Evolutionary conservation across 2,113 vertebrate species (phyloP).

Genomic region (Melospiza melodia): DNA sequence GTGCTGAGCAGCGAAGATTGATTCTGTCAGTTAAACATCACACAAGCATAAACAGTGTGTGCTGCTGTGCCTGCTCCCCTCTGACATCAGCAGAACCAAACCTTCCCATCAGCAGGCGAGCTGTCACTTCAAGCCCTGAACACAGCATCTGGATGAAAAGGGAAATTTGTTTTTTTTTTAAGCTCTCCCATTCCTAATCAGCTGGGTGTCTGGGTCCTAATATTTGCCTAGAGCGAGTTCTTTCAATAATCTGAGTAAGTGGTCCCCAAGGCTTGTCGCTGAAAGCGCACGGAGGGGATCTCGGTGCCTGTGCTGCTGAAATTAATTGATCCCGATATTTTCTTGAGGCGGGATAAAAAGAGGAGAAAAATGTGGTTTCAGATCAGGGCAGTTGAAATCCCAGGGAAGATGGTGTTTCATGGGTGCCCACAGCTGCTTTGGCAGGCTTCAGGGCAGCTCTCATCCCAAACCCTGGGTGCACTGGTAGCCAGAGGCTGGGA

Average conservation of each 20-base stretch:
- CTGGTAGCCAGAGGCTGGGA: neutral
- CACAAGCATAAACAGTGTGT: neutral
- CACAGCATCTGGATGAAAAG: neutral
- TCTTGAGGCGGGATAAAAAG: neutral
- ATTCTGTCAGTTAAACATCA: constrained; percentile 18
- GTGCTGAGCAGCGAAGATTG: neutral
- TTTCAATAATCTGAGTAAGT: neutral
- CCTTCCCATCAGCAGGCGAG: neutral
- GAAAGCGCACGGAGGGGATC: fast-evolving
- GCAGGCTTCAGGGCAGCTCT: neutral
- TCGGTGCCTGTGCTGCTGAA: neutral
- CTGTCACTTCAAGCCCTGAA: neutral
- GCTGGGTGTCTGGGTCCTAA: neutral
- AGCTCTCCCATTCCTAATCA: neutral
- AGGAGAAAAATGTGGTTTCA: neutral
- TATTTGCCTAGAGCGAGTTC: neutral
- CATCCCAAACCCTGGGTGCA: neutral
- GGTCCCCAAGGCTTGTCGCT: neutral
- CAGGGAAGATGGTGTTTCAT: too few relatives aligned
- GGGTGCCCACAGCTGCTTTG: neutral
- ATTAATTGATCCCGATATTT: neutral
- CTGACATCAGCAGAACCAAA: neutral
- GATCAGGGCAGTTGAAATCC: neutral
- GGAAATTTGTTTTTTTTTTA: neutral
- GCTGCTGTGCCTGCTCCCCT: neutral